Conservation (phyloP, 2,888 invertebrate species). For the Rotaria sp. region DNA sequence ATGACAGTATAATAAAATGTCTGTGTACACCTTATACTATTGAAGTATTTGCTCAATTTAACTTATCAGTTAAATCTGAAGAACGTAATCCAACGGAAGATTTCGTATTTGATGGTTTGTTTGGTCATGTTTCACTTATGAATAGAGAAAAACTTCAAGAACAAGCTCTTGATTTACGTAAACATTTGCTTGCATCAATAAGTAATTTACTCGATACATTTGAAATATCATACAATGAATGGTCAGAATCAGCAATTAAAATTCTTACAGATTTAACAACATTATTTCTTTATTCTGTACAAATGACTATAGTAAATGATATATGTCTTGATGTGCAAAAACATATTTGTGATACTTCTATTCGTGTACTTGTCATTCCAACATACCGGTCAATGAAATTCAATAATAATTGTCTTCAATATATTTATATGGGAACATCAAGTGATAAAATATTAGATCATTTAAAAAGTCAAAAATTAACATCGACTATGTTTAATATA, state of each 20-base stretch:
- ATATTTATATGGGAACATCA: background rate
- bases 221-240: background rate
- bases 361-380: background rate
- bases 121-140: background rate
- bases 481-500: background rate
- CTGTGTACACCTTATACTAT: background rate
- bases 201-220: background rate
- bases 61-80: background rate
- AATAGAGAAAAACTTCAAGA: background rate
- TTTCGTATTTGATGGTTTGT: background rate
- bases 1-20: background rate
- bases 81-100: background rate
- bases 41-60: background rate
- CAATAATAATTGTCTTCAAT: background rate
- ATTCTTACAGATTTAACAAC: background rate
- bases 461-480: constrained; percentile 6
- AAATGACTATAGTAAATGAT: background rate
- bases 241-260: background rate
- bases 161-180: background rate
- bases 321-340: background rate
- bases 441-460: background rate
- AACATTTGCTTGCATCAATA: background rate
- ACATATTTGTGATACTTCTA: background rate
- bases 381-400: background rate
- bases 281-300: background rate